A percentile compares a stretch with the other conserved stretches of the same genome.
Conservation (phyloP, 2,888 invertebrate genomes). For the Caenorhabditis drosophilae region DNA sequence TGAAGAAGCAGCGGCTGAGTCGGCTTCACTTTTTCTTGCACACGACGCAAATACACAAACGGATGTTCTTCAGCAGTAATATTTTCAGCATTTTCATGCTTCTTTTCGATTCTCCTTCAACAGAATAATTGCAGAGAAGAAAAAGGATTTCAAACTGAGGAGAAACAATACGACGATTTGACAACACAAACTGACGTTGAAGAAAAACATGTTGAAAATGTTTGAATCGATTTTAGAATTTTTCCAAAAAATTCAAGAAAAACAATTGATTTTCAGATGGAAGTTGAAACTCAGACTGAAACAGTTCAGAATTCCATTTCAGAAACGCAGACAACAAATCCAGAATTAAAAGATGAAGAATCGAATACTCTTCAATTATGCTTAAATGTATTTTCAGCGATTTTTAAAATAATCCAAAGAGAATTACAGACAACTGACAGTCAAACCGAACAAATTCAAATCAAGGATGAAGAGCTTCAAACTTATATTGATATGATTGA, state of each 20-base stretch:
- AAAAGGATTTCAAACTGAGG: constrained; percentile 59
- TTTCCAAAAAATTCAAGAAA: constrained; percentile 7
- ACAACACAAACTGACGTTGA: constrained; percentile 40
- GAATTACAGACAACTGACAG: constrained; percentile 49
- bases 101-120: background rate
- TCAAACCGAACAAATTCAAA: constrained; percentile 57
- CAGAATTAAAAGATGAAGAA: constrained; percentile 46
- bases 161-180: constrained; percentile 35
- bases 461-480: constrained; percentile 59
- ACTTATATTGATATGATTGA: constrained; percentile 57
- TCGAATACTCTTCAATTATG: constrained; percentile 41
- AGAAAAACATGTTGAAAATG: constrained; percentile 18
- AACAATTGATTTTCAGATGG: constrained; percentile 21
- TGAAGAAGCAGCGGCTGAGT: constrained; percentile 41
- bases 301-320: constrained; percentile 25
- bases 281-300: constrained; percentile 48
- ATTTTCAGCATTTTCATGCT: background rate
- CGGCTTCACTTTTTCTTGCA: constrained; percentile 32
- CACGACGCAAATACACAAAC: constrained; percentile 61
- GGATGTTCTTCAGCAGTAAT: constrained; percentile 46
- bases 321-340: constrained; percentile 50
- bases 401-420: too few relatives aligned
- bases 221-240: too few relatives aligned
- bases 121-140: constrained; percentile 53
- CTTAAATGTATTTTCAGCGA: constrained; percentile 18